Base-by-base conservation (phyloP, 1,140 invertebrate genomes). In the Thaumetopoea pityocampa region DNA sequence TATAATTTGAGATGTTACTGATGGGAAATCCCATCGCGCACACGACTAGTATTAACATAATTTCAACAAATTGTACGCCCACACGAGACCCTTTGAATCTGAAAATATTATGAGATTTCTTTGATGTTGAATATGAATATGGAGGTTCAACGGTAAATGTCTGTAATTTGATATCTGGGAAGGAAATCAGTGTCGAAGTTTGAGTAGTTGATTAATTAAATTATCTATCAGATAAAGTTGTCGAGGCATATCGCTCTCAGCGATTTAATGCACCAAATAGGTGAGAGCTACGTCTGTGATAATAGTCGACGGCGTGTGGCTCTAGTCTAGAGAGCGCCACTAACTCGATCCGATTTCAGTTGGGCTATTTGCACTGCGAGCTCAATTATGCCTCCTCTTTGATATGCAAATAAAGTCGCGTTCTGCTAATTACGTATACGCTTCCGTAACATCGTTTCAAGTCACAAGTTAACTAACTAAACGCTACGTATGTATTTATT, bases 351-450 rank as follows among this genome's bases (percentile, higher is more conserved):
- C 57, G 66, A 76, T 78, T 76, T 68, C 73, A 71, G 69, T 73
- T 55, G 59, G 61, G 67, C 73, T 79, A 82, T 82, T 82, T 79
- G 73, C 72, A 70, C 72, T 73, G 62, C 53, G 57, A 60, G 67
- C 71, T 76, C 68, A 79, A 82, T 79, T 82, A 78, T 76, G 59
- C 63, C 62, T 67, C 72, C 66, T 68, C 78, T 79, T 77, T 82
- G 77, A 79, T 78, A 79, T 82, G 74, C 72, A 82, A 82, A 82
- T 78, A 70, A 63, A 53, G 63, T 77, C 64, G 67, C 72, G 69
- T 78, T 71, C 65, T 63, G 60, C 67, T 81, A 79, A 79, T 81
- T 81, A 77, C 67, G 61, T 71, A 72, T 66, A 71, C 67, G 68
- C 65, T 71, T 67, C 60, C 57, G 54, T 56, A 63, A 62, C 60